Evolutionary conservation across 2,888 invertebrate species (phyloP).

Genomic region (Cinara cedri): DNA sequence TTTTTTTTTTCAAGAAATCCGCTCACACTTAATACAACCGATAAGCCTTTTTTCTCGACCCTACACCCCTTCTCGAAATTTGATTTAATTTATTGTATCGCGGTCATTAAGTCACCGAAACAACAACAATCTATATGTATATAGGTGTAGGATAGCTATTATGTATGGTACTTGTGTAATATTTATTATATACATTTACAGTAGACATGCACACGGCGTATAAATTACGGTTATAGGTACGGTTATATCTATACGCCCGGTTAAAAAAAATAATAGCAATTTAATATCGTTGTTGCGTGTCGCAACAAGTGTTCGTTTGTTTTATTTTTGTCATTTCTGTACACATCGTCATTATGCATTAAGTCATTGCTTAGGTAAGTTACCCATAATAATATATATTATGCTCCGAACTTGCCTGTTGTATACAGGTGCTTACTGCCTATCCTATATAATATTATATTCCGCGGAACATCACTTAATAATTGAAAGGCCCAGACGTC

Average conservation of each 20-base stretch:
- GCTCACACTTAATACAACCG: background rate
- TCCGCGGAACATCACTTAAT: too few species aligned
- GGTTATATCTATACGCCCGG: background rate
- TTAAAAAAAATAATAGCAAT: constrained; percentile 32
- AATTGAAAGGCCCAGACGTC: too few species aligned
- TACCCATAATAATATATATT: too few species aligned
- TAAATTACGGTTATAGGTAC: background rate
- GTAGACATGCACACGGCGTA: constrained; percentile 18
- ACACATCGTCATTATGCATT: too few species aligned
- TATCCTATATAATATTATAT: too few species aligned
- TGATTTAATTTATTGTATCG: constrained; percentile 6
- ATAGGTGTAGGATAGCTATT: too few species aligned
- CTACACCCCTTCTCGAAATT: background rate
- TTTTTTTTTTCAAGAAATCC: background rate
- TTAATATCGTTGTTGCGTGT: constrained; percentile 29
- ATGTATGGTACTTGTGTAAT: too few species aligned
- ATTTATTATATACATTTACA: background rate
- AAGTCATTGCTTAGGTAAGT: too few species aligned
- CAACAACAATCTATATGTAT: too few species aligned
- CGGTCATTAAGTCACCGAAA: background rate
- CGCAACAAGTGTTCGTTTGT: constrained; percentile 36
- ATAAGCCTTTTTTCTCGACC: too few species aligned
- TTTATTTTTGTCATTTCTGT: background rate
- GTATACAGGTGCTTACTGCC: too few species aligned
- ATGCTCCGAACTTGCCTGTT: too few species aligned